phyloP scores from a whole-genome alignment of 1,140 invertebrate species.

The Eueides isabella region DNA sequence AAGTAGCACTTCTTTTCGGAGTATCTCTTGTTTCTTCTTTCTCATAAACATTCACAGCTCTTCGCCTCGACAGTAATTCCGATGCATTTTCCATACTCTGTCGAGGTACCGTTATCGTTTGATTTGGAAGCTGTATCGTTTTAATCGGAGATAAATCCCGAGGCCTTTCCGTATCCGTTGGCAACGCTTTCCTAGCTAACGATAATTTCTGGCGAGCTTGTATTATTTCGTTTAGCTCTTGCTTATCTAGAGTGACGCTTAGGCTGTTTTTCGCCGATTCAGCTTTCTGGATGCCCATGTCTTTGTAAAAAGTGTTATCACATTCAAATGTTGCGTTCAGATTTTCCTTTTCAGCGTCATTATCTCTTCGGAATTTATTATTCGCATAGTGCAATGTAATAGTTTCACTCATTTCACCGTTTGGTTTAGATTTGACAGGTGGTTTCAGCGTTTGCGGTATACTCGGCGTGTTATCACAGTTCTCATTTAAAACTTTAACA shows the following conservation, averaged over 20 bases:
- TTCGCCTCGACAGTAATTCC: slow-evolving; percentile 66
- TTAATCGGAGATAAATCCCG: slow-evolving; percentile 62
- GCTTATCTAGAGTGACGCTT: slow-evolving; percentile 74
- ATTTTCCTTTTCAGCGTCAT: slow-evolving; percentile 73
- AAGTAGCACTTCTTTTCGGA: slow-evolving; percentile 76
- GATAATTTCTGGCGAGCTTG: slow-evolving; percentile 75
- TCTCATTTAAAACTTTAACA: slow-evolving; percentile 68
- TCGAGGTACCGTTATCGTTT: slow-evolving; percentile 69
- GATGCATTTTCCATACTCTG: slow-evolving; percentile 74
- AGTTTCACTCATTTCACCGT: slow-evolving; percentile 66
- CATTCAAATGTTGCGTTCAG: slow-evolving; percentile 64
- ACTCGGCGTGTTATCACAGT: slow-evolving; percentile 60
- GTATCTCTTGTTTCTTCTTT: slow-evolving; percentile 57
- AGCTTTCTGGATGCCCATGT: slow-evolving; percentile 59
- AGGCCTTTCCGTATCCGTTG: slow-evolving; percentile 60
- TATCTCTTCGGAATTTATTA: slow-evolving; percentile 61
- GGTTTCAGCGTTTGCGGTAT: slow-evolving; percentile 40
- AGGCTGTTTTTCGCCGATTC: slow-evolving; percentile 67
- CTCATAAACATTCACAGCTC: slow-evolving; percentile 57
- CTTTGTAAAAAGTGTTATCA: slow-evolving; percentile 73
- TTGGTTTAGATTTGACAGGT: slow-evolving; percentile 54
- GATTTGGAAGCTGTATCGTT: slow-evolving; percentile 72
- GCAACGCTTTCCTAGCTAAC: slow-evolving; percentile 67
- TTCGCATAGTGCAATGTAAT: slow-evolving; percentile 71
- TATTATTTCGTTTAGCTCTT: slow-evolving; percentile 77